These are phyloP conservation scores for Ficedula albicollis DNA, from an alignment of 2,797 vertebrate species.

Conservation along the genomic window DNA sequence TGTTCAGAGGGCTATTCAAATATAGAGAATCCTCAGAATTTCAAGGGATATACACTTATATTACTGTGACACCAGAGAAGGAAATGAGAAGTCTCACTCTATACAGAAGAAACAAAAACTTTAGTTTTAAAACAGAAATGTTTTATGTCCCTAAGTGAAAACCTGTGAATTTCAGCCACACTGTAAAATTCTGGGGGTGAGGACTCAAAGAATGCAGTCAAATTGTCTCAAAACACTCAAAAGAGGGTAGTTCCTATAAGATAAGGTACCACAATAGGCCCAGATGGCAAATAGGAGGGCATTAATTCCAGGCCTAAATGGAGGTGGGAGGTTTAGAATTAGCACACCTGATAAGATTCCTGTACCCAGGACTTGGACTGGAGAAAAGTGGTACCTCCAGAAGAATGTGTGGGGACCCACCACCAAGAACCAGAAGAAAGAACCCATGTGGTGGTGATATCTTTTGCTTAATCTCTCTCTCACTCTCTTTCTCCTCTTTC, in stretches of 20 bases:
- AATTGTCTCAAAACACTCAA: background rate
- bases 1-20: background rate
- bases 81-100: background rate
- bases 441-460: background rate
- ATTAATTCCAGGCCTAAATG: background rate
- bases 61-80: background rate
- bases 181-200: background rate
- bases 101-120: background rate
- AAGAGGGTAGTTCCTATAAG: background rate
- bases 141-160: background rate
- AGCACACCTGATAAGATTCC: background rate
- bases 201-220: background rate
- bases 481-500: background rate
- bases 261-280: background rate
- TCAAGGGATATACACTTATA: background rate
- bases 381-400: background rate
- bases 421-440: background rate
- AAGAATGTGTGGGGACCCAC: no score
- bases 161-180: rapidly evolving
- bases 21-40: background rate
- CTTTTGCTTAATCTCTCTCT: background rate
- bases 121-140: background rate
- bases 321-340: background rate
- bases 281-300: background rate
- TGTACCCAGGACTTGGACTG: background rate